Base-by-base conservation (phyloP, 1,140 invertebrate genomes). In the Lepidurus packardi region DNA sequence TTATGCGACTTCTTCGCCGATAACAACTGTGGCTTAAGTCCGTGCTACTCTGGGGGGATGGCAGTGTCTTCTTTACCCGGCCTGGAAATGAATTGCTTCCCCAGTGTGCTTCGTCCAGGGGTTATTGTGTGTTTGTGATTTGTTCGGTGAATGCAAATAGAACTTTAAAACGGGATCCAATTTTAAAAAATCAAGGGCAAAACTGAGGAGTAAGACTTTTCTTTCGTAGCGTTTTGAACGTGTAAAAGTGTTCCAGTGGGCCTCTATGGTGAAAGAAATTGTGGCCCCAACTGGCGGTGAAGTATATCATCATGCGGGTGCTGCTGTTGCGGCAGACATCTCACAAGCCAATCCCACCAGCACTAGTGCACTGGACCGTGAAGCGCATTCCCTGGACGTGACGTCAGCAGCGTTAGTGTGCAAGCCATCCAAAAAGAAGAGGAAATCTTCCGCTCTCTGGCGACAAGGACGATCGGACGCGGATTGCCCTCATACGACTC, bases 251-350 rank as follows among this genome's bases (percentile, higher is more conserved):
- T 65, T 65, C 53, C 21, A 21, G 53, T 21, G 53, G 53, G 21
- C 53, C 16, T 21, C 53, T 21, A 65, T 65, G 53, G 53, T 65
- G 53, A 65, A 65, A 65, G 53, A 65, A 65, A 65, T 65, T 65
- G 53, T 65, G 53, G 53, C 53, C 53, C 53, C 53, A n/a, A 65
- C 53, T 65, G 53, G 53, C 53, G 53, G 53, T 65, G 53, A 65
- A 65, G 53, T 65, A 16, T 21, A 65, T 21, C 53, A 65, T 65
- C 53, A 65, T 65, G 53, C 53, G 53, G 53, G n/a, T 9, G 53
- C 53, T 47, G 16, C 45, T 9, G 53, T 21, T 65, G 53, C 53
- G 21, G 53, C 53, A 65, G 53, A 65, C 53, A 65, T 65, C 53
- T 65, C 21, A 21, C 16, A 65, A 65, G 53, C 16, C 53, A 65